Percentiles rank a stretch among this genome's conserved stretches.
These are phyloP conservation scores for Poecile montanus DNA, from an alignment of 2,797 vertebrate genomes.

Conservation along the genomic window DNA sequence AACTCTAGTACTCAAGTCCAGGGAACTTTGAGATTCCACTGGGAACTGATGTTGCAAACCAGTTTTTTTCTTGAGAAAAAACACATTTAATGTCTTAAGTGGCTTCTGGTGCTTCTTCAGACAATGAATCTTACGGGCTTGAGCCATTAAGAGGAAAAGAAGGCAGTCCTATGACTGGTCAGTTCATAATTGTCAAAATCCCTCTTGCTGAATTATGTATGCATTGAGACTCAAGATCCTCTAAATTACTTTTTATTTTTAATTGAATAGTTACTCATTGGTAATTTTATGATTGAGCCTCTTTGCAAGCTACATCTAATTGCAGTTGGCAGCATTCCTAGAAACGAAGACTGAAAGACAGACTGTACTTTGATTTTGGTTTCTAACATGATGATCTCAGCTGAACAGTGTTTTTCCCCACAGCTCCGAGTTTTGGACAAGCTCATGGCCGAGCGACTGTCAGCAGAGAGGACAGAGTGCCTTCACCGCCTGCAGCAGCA, in stretches of 20 bases:
- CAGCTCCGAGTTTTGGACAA: slow-evolving; percentile 92
- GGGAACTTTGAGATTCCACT: not conserved
- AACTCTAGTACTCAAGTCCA: not conserved
- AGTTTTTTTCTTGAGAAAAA: not conserved
- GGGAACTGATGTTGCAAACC: not conserved
- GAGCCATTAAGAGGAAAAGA: not conserved
- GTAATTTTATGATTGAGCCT: not conserved
- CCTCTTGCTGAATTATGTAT: not conserved
- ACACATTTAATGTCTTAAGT: not conserved
- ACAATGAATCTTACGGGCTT: not conserved
- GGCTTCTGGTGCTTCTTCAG: not conserved
- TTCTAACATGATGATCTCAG: not conserved
- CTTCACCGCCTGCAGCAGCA: slow-evolving; percentile 88
- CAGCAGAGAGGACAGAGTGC: slow-evolving; percentile 89
- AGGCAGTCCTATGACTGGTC: not conserved
- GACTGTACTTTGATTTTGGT: not conserved
- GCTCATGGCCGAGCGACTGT: slow-evolving; percentile 89
- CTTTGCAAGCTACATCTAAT: not conserved
- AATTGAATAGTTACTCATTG: not conserved
- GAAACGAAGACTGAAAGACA: not conserved
- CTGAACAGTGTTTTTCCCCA: not conserved
- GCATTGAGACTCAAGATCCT: not conserved
- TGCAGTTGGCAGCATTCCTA: not conserved
- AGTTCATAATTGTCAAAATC: not conserved
- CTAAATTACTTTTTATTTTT: not conserved